A percentile compares a stretch with the other conserved stretches of the same genome.
Evolutionary conservation across 2,113 vertebrate genomes (phyloP).

Genomic region (Hippocampus comes): DNA sequence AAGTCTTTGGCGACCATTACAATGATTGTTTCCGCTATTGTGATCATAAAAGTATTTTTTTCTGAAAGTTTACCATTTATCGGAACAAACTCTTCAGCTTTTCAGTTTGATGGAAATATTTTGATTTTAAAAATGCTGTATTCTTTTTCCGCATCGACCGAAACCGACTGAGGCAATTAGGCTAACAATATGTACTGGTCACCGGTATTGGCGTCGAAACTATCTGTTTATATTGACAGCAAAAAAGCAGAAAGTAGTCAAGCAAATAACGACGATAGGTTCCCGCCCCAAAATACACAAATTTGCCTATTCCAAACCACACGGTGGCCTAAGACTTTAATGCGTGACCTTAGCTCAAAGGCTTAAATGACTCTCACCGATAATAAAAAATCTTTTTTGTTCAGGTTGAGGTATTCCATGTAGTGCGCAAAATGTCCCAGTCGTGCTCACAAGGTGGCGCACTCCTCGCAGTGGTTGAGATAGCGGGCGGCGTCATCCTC

Average conservation of each 20-base stretch:
- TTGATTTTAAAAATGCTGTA: neutral
- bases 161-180: neutral
- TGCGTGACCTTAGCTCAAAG: neutral
- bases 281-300: neutral
- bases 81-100: neutral
- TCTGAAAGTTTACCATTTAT: neutral
- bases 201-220: no score
- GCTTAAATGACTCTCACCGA: neutral
- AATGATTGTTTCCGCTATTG: no score
- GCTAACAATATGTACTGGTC: neutral
- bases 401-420: neutral
- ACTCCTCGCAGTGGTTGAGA: slow-evolving; percentile 82
- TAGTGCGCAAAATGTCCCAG: neutral
- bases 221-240: no score
- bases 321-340: neutral
- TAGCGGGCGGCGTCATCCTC: slow-evolving; percentile 78
- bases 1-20: neutral
- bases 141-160: no score
- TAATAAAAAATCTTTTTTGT: neutral
- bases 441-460: slow-evolving; percentile 62
- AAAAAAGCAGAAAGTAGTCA: no score
- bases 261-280: no score
- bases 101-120: neutral
- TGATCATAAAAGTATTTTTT: no score
- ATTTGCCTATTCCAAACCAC: neutral